A percentile compares a stretch with the other conserved stretches of the same genome.
These are phyloP conservation scores for Scyliorhinus canicula DNA, from an alignment of 2,797 vertebrate species.

Conservation along the genomic window DNA sequence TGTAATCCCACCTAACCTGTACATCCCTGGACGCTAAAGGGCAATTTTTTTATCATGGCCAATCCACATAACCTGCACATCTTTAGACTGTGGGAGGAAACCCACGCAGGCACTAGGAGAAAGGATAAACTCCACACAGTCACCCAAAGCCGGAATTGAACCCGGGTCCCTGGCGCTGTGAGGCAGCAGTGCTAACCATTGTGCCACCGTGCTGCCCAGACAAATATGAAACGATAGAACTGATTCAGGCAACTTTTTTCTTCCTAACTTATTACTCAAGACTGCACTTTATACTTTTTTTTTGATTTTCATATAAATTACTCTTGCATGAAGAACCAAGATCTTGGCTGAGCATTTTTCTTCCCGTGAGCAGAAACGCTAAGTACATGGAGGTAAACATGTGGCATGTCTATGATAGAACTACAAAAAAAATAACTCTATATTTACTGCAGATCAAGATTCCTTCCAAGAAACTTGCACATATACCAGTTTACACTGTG, in stretches of 20 bases:
- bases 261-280: neutral
- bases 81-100: too few species aligned
- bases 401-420: neutral
- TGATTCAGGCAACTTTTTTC: neutral
- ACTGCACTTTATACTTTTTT: neutral
- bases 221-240: too few species aligned
- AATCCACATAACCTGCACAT: too few species aligned
- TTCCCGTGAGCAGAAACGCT: neutral
- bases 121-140: too few species aligned
- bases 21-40: too few species aligned
- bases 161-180: too few species aligned
- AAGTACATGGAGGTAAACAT: neutral
- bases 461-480: conserved; percentile 88
- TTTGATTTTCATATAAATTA: neutral
- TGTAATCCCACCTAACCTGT: too few species aligned
- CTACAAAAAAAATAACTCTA: neutral
- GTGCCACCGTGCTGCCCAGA: too few species aligned
- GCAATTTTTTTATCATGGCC: too few species aligned
- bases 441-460: conserved; percentile 80
- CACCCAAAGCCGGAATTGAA: too few species aligned
- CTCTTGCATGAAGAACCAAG: neutral
- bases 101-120: too few species aligned
- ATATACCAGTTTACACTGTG: conserved; percentile 87
- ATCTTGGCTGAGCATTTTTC: neutral
- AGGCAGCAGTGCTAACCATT: too few species aligned